Conservation (phyloP, 23 tunicate genomes). For the Halocynthia roretzi region DNA sequence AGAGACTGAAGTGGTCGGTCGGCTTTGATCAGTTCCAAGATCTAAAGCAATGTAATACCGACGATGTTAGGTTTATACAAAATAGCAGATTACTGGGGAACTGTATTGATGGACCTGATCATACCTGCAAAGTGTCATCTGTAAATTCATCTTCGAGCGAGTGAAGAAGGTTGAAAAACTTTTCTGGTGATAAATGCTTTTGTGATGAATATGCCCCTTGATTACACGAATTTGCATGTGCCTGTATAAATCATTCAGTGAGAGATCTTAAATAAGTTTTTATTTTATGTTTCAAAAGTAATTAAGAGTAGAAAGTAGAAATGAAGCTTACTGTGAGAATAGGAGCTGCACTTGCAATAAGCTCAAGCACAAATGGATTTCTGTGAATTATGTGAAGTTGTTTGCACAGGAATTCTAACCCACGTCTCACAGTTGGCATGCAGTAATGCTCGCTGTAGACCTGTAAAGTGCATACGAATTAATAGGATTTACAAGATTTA, state of each 20-base stretch:
- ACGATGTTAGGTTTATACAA: background rate
- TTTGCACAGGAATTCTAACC: conserved; percentile 57
- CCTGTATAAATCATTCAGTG: no score
- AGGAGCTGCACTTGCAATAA: conserved; percentile 79
- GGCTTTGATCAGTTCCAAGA: conserved; percentile 16
- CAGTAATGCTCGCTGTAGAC: conserved; percentile 69
- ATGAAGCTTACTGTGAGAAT: conserved; percentile 54
- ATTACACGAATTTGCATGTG: no score
- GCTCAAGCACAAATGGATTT: conserved; percentile 74
- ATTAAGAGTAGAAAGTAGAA: no score
- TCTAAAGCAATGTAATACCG: background rate
- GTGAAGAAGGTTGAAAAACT: conserved; percentile 1
- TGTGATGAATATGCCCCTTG: background rate
- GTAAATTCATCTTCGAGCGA: conserved; percentile 10
- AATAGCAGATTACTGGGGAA: no score
- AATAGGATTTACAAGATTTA: background rate
- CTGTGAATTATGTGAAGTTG: conserved; percentile 73
- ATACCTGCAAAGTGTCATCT: conserved; percentile 14
- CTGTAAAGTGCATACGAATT: conserved; percentile 15
- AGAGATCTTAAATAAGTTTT: no score
- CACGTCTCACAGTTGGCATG: conserved; percentile 31
- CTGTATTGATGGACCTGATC: no score
- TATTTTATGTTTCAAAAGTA: no score
- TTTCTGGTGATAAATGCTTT: conserved; percentile 9
- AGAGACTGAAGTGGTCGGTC: conserved; percentile 24